These are phyloP conservation scores for Halcyon chelicuti DNA, from an alignment of 2,797 vertebrate species.

Conservation along the genomic window DNA sequence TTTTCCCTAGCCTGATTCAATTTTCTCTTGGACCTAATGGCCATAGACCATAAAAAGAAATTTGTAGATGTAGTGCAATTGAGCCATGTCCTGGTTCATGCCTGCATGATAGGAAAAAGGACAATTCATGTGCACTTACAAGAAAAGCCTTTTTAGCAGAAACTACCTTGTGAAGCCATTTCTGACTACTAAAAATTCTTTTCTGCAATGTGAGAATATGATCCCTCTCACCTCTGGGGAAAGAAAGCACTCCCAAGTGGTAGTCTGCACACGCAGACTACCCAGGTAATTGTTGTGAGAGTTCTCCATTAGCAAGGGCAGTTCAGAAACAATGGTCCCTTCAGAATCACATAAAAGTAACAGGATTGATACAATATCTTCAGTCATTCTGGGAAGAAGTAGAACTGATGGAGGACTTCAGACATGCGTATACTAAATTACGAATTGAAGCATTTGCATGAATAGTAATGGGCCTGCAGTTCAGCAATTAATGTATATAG, in stretches of 20 bases:
- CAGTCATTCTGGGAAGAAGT: neutral
- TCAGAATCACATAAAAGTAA: neutral
- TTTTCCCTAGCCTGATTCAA: neutral
- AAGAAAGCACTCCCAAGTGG: neutral
- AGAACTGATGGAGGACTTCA: neutral
- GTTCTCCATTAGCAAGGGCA: neutral
- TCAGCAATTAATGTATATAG: neutral
- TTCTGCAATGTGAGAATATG: neutral
- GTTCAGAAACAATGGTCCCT: neutral
- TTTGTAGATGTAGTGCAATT: neutral
- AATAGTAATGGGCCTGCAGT: neutral
- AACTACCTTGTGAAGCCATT: neutral
- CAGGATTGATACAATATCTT: neutral
- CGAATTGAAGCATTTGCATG: neutral
- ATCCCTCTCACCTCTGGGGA: neutral
- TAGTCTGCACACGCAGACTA: neutral
- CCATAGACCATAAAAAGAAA: neutral
- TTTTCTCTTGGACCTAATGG: neutral
- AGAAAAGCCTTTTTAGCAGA: neutral
- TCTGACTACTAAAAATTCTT: neutral
- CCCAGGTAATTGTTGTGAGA: neutral
- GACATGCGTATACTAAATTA: neutral
- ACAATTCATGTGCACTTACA: neutral
- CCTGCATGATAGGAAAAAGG: neutral
- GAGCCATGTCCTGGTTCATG: neutral